Percentiles rank a stretch among this genome's conserved stretches.
Conservation (phyloP, 23 tunicate species). For the Botrylloides violaceus region DNA sequence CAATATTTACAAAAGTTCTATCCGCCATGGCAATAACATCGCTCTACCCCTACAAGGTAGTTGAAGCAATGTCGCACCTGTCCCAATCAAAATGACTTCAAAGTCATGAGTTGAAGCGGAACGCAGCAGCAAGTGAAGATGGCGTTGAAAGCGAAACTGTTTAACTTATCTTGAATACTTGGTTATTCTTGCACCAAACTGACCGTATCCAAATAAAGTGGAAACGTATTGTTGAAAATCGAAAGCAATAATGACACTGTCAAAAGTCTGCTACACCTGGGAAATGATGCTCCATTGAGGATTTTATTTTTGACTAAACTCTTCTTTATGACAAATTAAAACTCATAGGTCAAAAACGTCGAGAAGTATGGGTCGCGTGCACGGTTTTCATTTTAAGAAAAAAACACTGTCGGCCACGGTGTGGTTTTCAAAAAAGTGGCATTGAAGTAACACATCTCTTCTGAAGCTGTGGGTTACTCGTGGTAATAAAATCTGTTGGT, state of each 20-base stretch:
- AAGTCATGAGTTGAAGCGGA: not conserved
- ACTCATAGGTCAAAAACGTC: not conserved
- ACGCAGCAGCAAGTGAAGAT: not conserved
- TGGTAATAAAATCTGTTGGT: not conserved
- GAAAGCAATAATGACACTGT: not conserved
- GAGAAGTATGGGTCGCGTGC: not conserved
- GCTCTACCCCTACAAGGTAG: not conserved
- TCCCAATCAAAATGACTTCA: not conserved
- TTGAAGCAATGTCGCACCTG: not conserved
- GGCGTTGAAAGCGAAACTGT: not conserved
- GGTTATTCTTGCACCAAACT: not conserved
- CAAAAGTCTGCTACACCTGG: not conserved
- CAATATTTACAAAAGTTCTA: not conserved
- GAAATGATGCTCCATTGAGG: not conserved
- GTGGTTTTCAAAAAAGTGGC: not conserved
- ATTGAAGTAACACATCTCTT: not conserved
- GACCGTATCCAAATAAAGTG: not conserved
- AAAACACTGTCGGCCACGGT: no score
- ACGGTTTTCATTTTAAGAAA: not conserved
- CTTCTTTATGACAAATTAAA: not conserved
- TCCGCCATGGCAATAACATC: conserved; percentile 1
- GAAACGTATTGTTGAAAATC: not conserved
- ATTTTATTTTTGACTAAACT: not conserved
- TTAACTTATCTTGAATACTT: not conserved
- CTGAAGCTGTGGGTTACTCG: not conserved